Base-by-base conservation (phyloP, 2,113 vertebrate species). In the Acanthisitta chloris region DNA sequence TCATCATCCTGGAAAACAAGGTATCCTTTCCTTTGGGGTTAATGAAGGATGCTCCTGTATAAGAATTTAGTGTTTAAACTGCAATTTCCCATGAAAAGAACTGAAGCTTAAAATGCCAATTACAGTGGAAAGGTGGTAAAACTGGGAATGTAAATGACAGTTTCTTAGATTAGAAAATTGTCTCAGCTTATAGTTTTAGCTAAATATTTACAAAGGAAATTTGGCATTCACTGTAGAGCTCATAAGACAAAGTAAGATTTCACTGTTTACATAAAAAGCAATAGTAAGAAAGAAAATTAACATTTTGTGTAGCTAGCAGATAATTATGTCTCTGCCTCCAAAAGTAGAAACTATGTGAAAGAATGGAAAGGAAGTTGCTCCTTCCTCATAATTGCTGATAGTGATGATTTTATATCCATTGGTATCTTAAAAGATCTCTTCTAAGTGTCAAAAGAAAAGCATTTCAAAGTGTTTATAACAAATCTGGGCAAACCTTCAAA, bases 21-120 rank as follows among this genome's bases (percentile, higher is more conserved):
- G 42, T 20, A 14, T 64, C 4, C 2, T 90, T 90, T 93, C 43
- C 79, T 87, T 91, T 73, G 62, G 38, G 73, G 26, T 80, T 91
- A 77, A 69, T 70, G 70, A 65, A 82, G 72, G 54, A 74, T 72
- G 43, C 34, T 79, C 6, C 7, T 54, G 18, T 76, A 23, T 91
- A 85, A 87, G 78, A 94, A 83, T 90, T 88, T 67, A 43, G 40
- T 62, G 54, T 92, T 95, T 66, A 91, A 88, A 69, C 40, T 59
- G 34, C 49, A 73, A 1, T 90, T 92, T 92, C 43, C 67, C 46
- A 21, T 71, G 46, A 83, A 88, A 93, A 83, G 54, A 78, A 61
- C 38, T n/a, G 33, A 88, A 92, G 34, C n/a, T 85, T 88, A 67
- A 59, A 70, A 88, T 25, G 8, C 11, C 66, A 28, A 18, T 94